Conservation (phyloP, 2,888 invertebrate genomes). For the Esperia sulphurella region DNA sequence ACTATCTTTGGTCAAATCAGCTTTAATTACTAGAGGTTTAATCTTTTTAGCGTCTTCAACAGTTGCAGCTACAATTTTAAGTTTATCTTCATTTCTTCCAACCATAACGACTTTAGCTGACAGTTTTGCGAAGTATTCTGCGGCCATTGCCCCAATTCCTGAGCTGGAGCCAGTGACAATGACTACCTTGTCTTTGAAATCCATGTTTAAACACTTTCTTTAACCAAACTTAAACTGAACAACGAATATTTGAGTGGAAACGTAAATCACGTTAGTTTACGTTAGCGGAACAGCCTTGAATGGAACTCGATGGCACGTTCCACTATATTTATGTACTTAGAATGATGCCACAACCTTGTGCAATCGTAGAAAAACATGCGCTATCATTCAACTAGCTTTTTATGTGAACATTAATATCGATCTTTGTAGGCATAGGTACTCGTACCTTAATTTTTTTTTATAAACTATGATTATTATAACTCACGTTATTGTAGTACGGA, state of each 20-base stretch:
- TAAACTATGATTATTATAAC: too few species aligned
- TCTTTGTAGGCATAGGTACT: too few species aligned
- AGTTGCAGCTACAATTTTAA: slow-evolving; percentile 14
- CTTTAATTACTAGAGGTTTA: slow-evolving; percentile 10
- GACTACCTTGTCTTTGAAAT: slow-evolving; percentile 12
- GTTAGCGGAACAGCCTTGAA: too few species aligned
- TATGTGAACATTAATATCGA: too few species aligned
- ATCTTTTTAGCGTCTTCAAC: slow-evolving; percentile 12
- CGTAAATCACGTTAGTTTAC: neutral
- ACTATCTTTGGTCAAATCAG: slow-evolving; percentile 15
- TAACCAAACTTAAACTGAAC: neutral
- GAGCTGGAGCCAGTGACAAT: slow-evolving; percentile 20
- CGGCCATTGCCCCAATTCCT: slow-evolving; percentile 22
- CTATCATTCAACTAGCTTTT: too few species aligned
- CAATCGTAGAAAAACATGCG: too few species aligned
- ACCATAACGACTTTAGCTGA: slow-evolving; percentile 18
- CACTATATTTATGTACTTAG: too few species aligned
- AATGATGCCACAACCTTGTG: too few species aligned
- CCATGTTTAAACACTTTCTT: neutral
- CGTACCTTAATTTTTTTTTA: too few species aligned
- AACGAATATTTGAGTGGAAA: neutral
- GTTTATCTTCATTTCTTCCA: slow-evolving; percentile 15
- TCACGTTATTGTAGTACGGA: too few species aligned
- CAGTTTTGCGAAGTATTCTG: slow-evolving; percentile 14
- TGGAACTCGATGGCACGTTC: too few species aligned